These are phyloP conservation scores for Microcebus murinus DNA, from an alignment of 2,113 vertebrate species.

Conservation along the genomic window DNA sequence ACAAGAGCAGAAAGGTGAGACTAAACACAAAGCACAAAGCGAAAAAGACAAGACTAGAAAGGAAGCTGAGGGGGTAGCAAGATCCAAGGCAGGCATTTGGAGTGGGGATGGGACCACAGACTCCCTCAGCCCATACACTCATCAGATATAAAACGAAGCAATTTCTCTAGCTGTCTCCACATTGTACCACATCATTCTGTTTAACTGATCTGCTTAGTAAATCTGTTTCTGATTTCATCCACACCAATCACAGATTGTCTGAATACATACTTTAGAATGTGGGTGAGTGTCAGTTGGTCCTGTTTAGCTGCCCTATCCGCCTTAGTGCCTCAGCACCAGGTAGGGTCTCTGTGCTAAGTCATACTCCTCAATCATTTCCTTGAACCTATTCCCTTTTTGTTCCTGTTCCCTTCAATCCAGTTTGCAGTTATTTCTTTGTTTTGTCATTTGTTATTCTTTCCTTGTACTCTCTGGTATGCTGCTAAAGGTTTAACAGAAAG, in stretches of 20 bases:
- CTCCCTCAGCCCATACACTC: neutral
- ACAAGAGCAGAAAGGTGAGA: neutral
- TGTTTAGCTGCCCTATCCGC: neutral
- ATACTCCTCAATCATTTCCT: neutral
- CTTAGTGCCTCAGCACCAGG: neutral
- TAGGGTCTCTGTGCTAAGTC: neutral
- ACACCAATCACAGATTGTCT: neutral
- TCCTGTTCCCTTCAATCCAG: neutral
- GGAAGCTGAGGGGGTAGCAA: neutral
- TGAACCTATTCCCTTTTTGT: neutral
- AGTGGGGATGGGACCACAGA: too few relatives aligned
- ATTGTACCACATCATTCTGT: neutral
- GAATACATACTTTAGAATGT: conserved; percentile 10
- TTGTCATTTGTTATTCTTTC: neutral
- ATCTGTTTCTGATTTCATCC: neutral
- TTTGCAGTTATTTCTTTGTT: neutral
- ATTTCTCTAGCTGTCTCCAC: neutral
- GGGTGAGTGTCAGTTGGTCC: neutral
- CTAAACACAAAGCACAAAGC: neutral
- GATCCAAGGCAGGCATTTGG: neutral
- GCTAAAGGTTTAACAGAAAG: neutral
- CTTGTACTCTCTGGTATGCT: neutral
- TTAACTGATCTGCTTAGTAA: neutral
- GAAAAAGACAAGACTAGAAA: neutral
- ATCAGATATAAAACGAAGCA: neutral